phyloP scores from a whole-genome alignment of 2,888 invertebrate species.

The Eumacrocentrus americanus region DNA sequence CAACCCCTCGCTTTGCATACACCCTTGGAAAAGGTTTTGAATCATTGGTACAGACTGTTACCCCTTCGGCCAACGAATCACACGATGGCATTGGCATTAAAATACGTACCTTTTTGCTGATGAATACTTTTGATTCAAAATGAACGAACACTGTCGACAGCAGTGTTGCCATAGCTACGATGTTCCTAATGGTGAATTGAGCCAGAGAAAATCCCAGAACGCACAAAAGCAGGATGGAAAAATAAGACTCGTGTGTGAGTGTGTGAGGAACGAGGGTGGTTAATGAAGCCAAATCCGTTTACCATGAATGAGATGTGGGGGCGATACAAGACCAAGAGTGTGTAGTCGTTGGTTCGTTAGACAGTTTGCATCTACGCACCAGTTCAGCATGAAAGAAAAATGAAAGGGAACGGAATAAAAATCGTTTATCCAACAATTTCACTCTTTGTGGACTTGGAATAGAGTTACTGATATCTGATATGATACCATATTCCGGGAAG shows the following conservation, averaged over 20 bases:
- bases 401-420: constrained; percentile 12
- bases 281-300: constrained; percentile 61
- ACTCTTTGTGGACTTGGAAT: no score
- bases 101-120: no score
- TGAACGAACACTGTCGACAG: not conserved
- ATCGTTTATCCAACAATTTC: constrained; percentile 22
- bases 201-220: constrained; percentile 15
- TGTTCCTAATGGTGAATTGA: constrained; percentile 21
- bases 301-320: constrained; percentile 49
- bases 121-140: no score
- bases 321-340: constrained; percentile 21
- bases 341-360: constrained; percentile 48
- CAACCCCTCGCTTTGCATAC: no score
- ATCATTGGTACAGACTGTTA: no score
- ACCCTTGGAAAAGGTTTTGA: no score
- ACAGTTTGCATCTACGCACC: constrained; percentile 51
- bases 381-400: constrained; percentile 6
- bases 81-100: no score
- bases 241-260: constrained; percentile 43
- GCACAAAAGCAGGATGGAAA: constrained; percentile 13
- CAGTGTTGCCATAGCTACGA: constrained; percentile 54
- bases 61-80: no score
- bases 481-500: no score
- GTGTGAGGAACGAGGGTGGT: constrained; percentile 40
- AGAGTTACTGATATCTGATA: no score